A percentile compares a stretch with the other conserved stretches of the same genome.
These are phyloP conservation scores for Synanthedon tipuliformis DNA, from an alignment of 2,888 invertebrate species.

Conservation along the genomic window DNA sequence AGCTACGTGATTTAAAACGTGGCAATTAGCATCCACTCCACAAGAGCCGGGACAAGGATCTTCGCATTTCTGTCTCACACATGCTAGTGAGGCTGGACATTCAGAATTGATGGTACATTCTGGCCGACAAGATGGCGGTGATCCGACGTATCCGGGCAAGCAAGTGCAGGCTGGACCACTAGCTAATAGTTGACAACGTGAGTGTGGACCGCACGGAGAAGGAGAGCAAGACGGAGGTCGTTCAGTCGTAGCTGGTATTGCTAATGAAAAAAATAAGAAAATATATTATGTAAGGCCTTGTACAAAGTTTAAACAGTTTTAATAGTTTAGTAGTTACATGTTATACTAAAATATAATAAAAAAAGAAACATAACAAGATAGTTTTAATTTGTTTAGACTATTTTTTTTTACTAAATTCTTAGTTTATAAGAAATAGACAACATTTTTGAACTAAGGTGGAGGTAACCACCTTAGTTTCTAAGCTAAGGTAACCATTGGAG, in stretches of 20 bases:
- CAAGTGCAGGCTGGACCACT: constrained; percentile 85
- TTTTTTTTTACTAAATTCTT: not conserved
- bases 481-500: too few species aligned
- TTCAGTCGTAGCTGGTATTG: constrained; percentile 64
- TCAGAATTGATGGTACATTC: constrained; percentile 85
- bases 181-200: constrained; percentile 80
- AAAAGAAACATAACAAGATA: not conserved
- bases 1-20: constrained; percentile 84
- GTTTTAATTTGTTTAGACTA: too few species aligned
- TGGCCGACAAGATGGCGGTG: constrained; percentile 82
- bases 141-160: constrained; percentile 80
- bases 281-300: not conserved
- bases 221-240: constrained; percentile 82
- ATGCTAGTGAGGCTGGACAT: constrained; percentile 81
- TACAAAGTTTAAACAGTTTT: too few species aligned
- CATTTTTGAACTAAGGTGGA: not conserved
- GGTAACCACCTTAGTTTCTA: too few species aligned
- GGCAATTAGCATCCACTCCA: constrained; percentile 82
- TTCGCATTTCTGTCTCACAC: constrained; percentile 82
- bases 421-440: not conserved
- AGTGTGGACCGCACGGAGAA: constrained; percentile 87
- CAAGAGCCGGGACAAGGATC: constrained; percentile 88
- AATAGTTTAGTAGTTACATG: not conserved
- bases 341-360: not conserved
- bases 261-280: constrained; percentile 20